Evolutionary conservation across 2,113 vertebrate species (phyloP), one percentile per base, ranked within the genome.

Genomic region (Crypturellus undulatus): DNA sequence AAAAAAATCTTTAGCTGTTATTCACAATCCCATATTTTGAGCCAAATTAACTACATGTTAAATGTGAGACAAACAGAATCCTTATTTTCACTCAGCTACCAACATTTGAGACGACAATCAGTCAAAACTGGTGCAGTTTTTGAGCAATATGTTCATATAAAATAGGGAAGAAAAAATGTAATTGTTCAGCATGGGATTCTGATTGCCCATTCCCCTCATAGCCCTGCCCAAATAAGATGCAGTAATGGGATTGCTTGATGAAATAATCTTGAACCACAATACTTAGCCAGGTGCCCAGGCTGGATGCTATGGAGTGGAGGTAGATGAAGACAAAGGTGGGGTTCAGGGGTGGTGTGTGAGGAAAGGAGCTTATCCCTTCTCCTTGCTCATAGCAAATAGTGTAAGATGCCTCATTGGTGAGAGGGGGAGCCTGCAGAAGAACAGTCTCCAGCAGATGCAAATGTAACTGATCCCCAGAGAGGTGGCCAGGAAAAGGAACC

Each of bases 1-100:
- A 56, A 97, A 92, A 56, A 96, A 92, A 24, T 34, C 42, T 63
- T 9, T 7, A 12, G 3, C 88, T 87, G 59, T 93, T 94, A 92
- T 16, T 79, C 26, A 17, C 15, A 32, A 1, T 51, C 9, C 20
- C 40, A 6, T 25, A 4, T 54, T 80, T 75, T 87, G 43, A 94
- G 40, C 12, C 19, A 54, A 72, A 88, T 52, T 51, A 73, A 6
- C 7, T 63, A 43, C 20, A 78, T 3, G 5, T 60, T 64, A 58
- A 58, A 10, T 2, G 1, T 22, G 25, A 88, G 14, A 24, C 45
- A 84, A 51, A 3, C 9, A 6, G 25, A 22, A 68, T n/a, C 56
- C 18, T 86, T 93, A 12, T 58, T 83, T 95, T 87, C 79, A 52
- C 30, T 84, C 65, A 28, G 76, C 59, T 79, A 84, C 22, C 62